Evolutionary conservation across 64 coral and sea anemone genomes (phyloP), one percentile per base, ranked within the genome.

Genomic region (Stylophora pistillata): DNA sequence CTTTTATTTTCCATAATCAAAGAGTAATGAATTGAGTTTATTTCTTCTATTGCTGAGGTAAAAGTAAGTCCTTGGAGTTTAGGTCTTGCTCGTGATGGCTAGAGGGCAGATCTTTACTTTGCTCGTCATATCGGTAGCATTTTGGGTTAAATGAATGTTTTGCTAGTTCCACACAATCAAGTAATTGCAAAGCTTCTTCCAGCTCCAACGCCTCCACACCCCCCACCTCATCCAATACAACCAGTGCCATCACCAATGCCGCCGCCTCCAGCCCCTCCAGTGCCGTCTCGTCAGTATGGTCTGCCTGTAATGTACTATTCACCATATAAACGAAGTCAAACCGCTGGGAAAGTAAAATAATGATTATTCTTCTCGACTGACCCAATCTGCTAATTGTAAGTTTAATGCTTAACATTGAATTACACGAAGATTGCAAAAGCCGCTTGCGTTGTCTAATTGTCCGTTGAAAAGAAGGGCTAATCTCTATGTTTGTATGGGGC

Each of bases 241-340:
- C 61, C 78, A 64, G 57, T 56, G 4, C 77, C 77, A 20, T 55
- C 78, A 63, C 57, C 32, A 68, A 23, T 34, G 7, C 80, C 61
- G 15, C 80, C 80, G 26, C 33, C 80, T 15, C 75, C 75, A 56
- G 41, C 53, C 26, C 20, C 53, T 20, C 53, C 75, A 11, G 32
- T 21, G 21, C 32, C 73, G 10, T 37, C 73, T 18, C 73, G 18
- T n/a, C 47, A 53, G 53, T 14, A 30, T 69, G 80, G 61, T 30
- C 47, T 15, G 16, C 23, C 80, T 69, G 62, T 53, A 33, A 63
- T 84, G 80, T 84, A 84, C 61, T 53, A 84, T n/a, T 5, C 41
- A 30, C 80, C 80, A 11, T 84, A 84, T 60, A 84, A 84, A 27
- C 80, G 80, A 52, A 84, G 80, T 37, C 18, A 68, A 26, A 30